Conservation (phyloP, 2,113 vertebrate genomes). For the Cinclus cinclus region DNA sequence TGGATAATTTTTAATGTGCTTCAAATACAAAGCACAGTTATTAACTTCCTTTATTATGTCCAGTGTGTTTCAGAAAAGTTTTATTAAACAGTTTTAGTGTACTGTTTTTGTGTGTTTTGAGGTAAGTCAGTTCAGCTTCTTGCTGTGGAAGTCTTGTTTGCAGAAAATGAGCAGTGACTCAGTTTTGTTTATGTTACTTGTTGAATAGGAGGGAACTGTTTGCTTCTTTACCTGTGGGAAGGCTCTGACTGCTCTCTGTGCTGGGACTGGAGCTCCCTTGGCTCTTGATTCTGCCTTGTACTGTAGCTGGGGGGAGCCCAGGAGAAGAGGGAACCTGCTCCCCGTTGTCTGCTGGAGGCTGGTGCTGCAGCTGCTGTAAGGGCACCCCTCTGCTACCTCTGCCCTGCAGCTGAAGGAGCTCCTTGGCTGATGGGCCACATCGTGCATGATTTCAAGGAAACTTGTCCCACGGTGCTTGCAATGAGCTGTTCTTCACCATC, state of each 20-base stretch:
- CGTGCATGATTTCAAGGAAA: neutral
- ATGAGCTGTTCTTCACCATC: neutral
- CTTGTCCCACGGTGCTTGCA: rapidly evolving
- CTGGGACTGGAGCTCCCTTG: neutral
- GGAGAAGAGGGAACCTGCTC: neutral
- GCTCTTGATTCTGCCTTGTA: neutral
- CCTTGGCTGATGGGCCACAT: neutral
- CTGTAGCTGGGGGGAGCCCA: rapidly evolving
- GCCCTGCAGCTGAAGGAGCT: neutral
- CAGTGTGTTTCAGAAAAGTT: neutral
- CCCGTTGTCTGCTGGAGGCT: neutral
- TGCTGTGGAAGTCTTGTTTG: neutral
- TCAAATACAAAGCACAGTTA: neutral
- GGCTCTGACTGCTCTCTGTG: no score
- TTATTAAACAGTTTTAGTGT: neutral
- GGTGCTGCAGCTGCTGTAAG: neutral
- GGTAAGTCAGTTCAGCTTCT: neutral
- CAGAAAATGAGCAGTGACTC: neutral
- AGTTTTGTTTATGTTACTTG: neutral
- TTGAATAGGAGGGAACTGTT: neutral
- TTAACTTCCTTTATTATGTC: neutral
- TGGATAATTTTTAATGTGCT: neutral
- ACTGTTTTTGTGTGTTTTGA: neutral
- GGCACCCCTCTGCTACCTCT: neutral
- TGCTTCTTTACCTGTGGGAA: neutral